Conservation (phyloP, 2,888 invertebrate species). For the Odontocolon sp. region DNA sequence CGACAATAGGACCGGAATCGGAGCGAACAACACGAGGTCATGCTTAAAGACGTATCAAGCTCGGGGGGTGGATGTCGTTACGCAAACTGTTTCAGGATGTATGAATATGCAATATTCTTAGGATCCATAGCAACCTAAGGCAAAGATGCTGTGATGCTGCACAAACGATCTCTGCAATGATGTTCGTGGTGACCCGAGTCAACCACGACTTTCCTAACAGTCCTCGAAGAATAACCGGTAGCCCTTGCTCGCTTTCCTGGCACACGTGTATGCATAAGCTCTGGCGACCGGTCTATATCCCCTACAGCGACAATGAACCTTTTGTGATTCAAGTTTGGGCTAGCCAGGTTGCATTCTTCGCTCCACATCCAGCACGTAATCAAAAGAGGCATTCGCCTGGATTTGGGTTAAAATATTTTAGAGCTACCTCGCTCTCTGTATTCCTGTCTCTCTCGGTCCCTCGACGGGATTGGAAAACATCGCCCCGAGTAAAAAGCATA, state of each 20-base stretch:
- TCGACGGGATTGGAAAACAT: conserved; percentile 55
- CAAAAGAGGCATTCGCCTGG: conserved; percentile 61
- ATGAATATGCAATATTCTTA: conserved; percentile 68
- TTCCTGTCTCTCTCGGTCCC: conserved; percentile 12
- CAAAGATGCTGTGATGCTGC: background rate
- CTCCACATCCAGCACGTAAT: conserved; percentile 56
- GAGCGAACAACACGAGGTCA: background rate
- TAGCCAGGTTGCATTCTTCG: conserved; percentile 59
- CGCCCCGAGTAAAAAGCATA: conserved; percentile 28
- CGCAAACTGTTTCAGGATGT: conserved; percentile 9
- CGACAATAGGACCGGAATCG: conserved; percentile 19
- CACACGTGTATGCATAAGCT: background rate
- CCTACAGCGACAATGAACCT: conserved; percentile 62
- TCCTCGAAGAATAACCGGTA: conserved; percentile 6
- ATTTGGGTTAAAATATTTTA: conserved; percentile 67
- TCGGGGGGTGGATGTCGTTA: conserved; percentile 2
- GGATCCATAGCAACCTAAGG: conserved; percentile 15
- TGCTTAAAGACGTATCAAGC: background rate
- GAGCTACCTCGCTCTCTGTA: background rate
- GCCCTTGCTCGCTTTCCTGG: background rate
- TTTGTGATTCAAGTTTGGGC: conserved; percentile 61
- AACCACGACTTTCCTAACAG: background rate
- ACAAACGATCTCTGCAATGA: background rate
- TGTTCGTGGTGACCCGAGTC: background rate
- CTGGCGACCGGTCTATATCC: conserved; percentile 32